These are phyloP conservation scores for Unio pictorum DNA, from an alignment of 2,888 invertebrate genomes.

Conservation along the genomic window DNA sequence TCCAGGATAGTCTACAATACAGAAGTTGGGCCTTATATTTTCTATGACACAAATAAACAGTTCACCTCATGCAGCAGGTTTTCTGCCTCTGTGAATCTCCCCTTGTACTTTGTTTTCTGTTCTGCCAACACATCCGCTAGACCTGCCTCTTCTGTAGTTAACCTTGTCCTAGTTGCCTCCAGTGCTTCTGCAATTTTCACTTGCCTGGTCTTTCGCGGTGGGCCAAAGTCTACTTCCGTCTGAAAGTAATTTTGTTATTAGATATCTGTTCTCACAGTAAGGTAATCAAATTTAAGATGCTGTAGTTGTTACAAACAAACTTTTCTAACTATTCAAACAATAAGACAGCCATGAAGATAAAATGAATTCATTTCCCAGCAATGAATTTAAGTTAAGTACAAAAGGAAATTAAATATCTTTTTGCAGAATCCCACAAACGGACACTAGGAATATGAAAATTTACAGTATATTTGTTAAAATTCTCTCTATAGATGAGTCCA, in stretches of 20 bases:
- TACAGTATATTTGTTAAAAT: no score
- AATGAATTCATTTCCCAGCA: no score
- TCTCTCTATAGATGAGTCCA: no score
- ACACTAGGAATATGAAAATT: no score
- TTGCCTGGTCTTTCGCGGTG: constrained; percentile 44
- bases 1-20: background rate
- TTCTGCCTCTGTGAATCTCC: constrained; percentile 58
- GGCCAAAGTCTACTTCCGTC: constrained; percentile 44
- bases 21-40: background rate
- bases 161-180: constrained; percentile 38
- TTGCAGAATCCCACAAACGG: no score
- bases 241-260: constrained; percentile 16
- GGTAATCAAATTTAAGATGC: no score
- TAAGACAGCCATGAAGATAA: no score
- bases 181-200: constrained; percentile 52
- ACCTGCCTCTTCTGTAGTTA: constrained; percentile 53
- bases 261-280: no score
- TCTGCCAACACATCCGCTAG: constrained; percentile 49
- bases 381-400: no score
- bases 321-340: no score
- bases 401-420: no score
- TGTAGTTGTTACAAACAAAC: no score
- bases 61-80: constrained; percentile 54
- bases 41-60: background rate
- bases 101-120: constrained; percentile 21